A percentile compares a stretch with the other conserved stretches of the same genome.
These are phyloP conservation scores for Capitella teleta DNA, from an alignment of 1,140 invertebrate species.

Conservation along the genomic window DNA sequence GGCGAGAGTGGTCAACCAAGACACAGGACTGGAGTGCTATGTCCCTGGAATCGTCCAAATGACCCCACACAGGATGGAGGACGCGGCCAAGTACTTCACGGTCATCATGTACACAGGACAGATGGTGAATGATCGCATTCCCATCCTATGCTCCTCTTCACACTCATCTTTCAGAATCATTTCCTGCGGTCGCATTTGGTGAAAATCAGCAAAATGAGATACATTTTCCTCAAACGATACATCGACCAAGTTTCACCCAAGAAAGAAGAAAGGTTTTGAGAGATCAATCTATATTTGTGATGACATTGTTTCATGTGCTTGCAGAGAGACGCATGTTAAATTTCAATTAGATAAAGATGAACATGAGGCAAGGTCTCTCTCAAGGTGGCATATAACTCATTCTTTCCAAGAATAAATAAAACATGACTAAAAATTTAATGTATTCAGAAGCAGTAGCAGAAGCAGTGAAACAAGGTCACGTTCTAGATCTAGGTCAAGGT, in stretches of 20 bases:
- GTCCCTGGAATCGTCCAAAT: conserved; percentile 21
- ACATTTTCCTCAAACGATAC: conserved; percentile 18
- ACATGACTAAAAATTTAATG: too few relatives aligned
- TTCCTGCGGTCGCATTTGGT: conserved; percentile 20
- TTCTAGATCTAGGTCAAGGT: conserved; percentile 9
- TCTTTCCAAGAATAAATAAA: too few relatives aligned
- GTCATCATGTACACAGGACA: conserved; percentile 24
- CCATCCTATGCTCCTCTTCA: not conserved
- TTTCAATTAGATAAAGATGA: too few relatives aligned
- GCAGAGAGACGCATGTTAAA: too few relatives aligned
- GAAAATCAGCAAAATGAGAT: conserved; percentile 25
- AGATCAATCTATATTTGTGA: too few relatives aligned
- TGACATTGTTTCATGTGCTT: too few relatives aligned
- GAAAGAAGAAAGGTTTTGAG: conserved; percentile 8
- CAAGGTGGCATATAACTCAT: too few relatives aligned
- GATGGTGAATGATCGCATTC: conserved; percentile 16
- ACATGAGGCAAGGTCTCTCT: too few relatives aligned
- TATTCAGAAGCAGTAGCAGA: not conserved
- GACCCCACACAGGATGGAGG: conserved; percentile 11
- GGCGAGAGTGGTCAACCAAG: conserved; percentile 17
- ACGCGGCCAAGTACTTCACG: conserved; percentile 21
- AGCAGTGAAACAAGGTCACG: conserved; percentile 3
- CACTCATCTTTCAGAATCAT: conserved; percentile 15
- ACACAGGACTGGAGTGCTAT: conserved; percentile 18
- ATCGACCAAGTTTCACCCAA: conserved; percentile 13